Percentiles rank a stretch among this genome's conserved stretches.
Evolutionary conservation across 2,113 vertebrate genomes (phyloP).

Genomic region (Microtus montanus): DNA sequence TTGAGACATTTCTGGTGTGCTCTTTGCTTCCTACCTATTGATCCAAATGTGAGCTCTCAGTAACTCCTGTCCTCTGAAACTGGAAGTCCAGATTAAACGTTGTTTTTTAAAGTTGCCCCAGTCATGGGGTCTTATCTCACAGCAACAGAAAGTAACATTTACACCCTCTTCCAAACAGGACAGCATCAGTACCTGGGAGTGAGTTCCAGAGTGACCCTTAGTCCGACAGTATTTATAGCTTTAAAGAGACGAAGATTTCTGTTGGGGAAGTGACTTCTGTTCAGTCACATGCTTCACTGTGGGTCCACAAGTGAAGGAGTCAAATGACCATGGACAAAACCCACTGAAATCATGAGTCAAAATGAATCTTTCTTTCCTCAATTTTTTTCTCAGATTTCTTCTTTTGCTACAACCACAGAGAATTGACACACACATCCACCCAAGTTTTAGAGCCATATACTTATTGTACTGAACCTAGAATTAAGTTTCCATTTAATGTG

Average conservation of each 20-base stretch:
- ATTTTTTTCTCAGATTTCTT: background rate
- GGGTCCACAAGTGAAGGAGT: background rate
- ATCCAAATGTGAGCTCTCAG: background rate
- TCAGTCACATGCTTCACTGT: background rate
- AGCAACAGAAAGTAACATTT: background rate
- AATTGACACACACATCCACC: background rate
- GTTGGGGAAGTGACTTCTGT: background rate
- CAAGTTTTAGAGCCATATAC: background rate
- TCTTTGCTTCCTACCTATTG: background rate
- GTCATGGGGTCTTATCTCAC: background rate
- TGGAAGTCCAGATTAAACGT: background rate
- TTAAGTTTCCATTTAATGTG: background rate
- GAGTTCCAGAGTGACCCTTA: background rate
- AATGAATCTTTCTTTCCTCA: background rate
- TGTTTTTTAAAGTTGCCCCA: background rate
- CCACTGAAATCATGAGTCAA: background rate
- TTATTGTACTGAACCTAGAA: background rate
- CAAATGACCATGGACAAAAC: background rate
- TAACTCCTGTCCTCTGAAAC: background rate
- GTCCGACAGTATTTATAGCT: background rate
- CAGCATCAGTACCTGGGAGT: background rate
- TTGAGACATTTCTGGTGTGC: background rate
- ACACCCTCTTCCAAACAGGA: background rate
- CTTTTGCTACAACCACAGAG: background rate
- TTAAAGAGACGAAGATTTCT: slow-evolving; percentile 22